Evolutionary conservation across 2,888 invertebrate species (phyloP).

Genomic region (Andrena trimmerana): DNA sequence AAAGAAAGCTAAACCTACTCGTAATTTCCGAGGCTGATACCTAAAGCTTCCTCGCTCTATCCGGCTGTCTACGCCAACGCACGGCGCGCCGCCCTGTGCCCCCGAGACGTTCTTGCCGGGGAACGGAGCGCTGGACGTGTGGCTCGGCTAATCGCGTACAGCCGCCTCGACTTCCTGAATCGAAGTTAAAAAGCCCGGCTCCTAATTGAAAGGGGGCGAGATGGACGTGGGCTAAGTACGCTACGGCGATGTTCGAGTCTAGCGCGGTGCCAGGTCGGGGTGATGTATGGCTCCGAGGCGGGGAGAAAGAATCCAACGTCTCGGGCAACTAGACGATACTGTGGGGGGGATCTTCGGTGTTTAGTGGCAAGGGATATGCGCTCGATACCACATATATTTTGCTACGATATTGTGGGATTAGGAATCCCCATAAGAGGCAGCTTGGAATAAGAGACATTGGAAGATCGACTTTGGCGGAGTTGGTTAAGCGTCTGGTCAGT

Average conservation of each 20-base stretch:
- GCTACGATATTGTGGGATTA: too few species aligned
- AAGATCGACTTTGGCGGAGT: too few species aligned
- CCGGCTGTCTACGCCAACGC: constrained; percentile 42
- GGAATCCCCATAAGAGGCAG: too few species aligned
- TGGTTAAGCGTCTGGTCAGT: too few species aligned
- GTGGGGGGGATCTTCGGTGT: too few species aligned
- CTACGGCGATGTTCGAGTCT: background rate
- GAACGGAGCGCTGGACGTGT: background rate
- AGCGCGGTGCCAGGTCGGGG: background rate
- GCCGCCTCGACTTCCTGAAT: constrained; percentile 20
- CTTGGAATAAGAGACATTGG: too few species aligned
- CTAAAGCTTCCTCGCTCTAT: constrained; percentile 32
- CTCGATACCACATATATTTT: too few species aligned
- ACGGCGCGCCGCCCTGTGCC: background rate
- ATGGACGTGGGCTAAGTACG: constrained; percentile 9
- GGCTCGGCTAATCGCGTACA: constrained; percentile 8
- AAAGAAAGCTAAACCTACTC: constrained; percentile 47
- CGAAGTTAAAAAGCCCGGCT: constrained; percentile 3
- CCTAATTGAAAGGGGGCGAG: constrained; percentile 17
- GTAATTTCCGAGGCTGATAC: constrained; percentile 32
- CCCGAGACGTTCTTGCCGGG: background rate
- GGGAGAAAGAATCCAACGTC: background rate
- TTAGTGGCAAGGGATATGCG: too few species aligned
- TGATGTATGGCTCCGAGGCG: background rate
- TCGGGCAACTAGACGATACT: too few species aligned